These are phyloP conservation scores for Galbula dea DNA, from an alignment of 2,113 vertebrate genomes.

Conservation along the genomic window DNA sequence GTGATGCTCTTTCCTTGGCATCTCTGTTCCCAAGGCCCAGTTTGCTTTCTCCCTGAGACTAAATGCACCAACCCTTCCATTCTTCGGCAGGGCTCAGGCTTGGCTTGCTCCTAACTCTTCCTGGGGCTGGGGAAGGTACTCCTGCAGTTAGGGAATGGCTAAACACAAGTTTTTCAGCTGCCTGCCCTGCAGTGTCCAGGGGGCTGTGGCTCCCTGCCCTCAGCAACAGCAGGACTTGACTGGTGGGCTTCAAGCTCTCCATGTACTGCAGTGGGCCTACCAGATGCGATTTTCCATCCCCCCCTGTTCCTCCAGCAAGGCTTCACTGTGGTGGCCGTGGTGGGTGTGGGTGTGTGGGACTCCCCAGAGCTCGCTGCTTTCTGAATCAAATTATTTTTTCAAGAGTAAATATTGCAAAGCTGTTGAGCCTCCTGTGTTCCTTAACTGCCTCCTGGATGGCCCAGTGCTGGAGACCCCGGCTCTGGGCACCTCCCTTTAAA, in stretches of 20 bases:
- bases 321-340: accelerated
- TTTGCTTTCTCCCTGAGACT: neutral
- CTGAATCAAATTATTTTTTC: conserved; percentile 54
- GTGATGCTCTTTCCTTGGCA: neutral
- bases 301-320: neutral
- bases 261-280: accelerated
- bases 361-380: neutral
- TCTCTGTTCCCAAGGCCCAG: neutral
- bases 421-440: neutral
- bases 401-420: conserved; percentile 57
- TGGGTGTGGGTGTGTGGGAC: neutral
- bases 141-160: neutral
- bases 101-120: neutral
- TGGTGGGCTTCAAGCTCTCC: neutral
- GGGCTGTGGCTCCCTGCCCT: neutral
- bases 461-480: neutral
- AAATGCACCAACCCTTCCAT: neutral
- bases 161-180: neutral
- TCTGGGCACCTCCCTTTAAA: neutral
- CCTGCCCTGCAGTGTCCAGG: accelerated
- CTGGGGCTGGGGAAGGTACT: neutral
- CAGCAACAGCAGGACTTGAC: neutral
- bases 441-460: accelerated
- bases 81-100: neutral
- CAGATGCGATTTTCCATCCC: neutral